phyloP scores from a whole-genome alignment of 1,140 invertebrate genomes.

The Neotoxoptera formosana region DNA sequence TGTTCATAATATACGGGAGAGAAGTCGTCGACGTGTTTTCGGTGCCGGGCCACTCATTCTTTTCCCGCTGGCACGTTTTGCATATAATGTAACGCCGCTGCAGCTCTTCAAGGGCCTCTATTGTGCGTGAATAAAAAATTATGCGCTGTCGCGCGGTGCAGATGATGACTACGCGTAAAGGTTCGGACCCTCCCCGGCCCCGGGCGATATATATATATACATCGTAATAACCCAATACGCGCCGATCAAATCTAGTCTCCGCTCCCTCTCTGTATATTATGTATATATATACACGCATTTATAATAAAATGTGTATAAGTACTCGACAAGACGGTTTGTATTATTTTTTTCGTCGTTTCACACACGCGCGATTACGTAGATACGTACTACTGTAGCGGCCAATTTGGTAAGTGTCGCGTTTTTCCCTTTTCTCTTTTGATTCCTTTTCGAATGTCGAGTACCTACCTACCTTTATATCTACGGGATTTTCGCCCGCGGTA shows the following conservation, averaged over 20 bases:
- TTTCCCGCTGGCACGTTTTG: slow-evolving; percentile 12
- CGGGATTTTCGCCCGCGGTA: not conserved
- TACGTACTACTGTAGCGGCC: not conserved
- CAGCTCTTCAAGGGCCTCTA: not conserved
- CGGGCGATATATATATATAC: not conserved
- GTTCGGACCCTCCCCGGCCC: not conserved
- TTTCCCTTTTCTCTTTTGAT: not conserved
- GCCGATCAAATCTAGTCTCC: slow-evolving; percentile 20
- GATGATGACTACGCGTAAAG: slow-evolving; percentile 34
- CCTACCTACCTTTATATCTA: not conserved
- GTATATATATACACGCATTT: not conserved
- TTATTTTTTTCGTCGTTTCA: not conserved
- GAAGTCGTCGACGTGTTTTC: slow-evolving; percentile 3
- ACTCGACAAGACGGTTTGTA: slow-evolving; percentile 25
- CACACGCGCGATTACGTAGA: not conserved
- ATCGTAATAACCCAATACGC: not conserved
- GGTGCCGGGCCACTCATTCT: slow-evolving; percentile 4
- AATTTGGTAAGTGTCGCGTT: slow-evolving; percentile 29
- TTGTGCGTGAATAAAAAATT: not conserved
- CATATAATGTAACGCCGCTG: not conserved
- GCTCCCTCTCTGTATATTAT: not conserved
- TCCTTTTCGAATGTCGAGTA: not conserved
- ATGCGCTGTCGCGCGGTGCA: not conserved
- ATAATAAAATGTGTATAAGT: too few relatives aligned
- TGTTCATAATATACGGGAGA: not conserved